Base-by-base conservation (phyloP, 2,797 vertebrate species). In the Tokudaia muenninki region DNA sequence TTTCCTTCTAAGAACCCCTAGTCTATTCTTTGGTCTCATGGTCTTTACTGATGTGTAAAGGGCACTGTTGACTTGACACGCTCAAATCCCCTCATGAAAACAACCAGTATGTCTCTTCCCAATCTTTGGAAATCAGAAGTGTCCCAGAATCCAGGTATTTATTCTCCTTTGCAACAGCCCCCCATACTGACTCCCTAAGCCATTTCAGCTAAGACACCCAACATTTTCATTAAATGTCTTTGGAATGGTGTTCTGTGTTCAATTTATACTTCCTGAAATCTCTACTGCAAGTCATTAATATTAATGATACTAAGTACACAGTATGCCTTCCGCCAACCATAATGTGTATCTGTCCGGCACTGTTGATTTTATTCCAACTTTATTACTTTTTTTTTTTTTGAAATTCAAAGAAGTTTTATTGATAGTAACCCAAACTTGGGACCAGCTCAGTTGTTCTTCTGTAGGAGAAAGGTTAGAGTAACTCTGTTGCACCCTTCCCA, bases 91-190 rank as follows among this genome's bases (percentile, higher is more conserved):
- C 13, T 86, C 29, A 16, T 55, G 96, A 81, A 82, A 90, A 70
- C 7, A 78, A 80, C 79, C 65, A 81, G 44, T 52, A 81, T 83
- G 91, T 94, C 44, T 78, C 78, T 82, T 86, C 93, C 24, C 14
- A 31, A 2, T 86, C 75, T 92, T 94, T 90, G 88, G 65, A 86
- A 80, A 61, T 93, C n/a, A 59, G 90, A 81, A 37, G 92, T n/a
- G 7, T 90, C 67, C 44, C 19, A 13, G 70, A 81, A 84, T 79
- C 94, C 22, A 84, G 59, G 37, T 50, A 26, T 75, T 80, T 74
- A 21, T 72, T 81, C 80, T 94, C 44, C 41, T 57, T 4, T 77
- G 31, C 78, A 21, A 16, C 84, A 88, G 89, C 82, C n/a, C 34
- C 41, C 86, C 65, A 67, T n/a, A 5, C 10, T 84, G 34, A 74